A percentile compares a stretch with the other conserved stretches of the same genome.
Evolutionary conservation across 1,140 invertebrate species (phyloP).

Genomic region (Cotesia typhae): DNA sequence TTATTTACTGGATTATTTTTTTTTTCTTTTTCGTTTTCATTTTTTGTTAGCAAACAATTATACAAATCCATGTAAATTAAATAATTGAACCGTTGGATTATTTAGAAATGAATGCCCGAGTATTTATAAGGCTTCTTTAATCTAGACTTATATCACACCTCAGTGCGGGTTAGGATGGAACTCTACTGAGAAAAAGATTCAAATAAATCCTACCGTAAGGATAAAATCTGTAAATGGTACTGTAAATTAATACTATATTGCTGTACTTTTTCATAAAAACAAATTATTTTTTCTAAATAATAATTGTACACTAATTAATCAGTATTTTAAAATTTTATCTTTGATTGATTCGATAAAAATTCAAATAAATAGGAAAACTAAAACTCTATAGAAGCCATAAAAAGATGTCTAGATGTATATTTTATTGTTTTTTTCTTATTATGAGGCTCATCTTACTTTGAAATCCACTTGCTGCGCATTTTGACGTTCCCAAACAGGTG

Average conservation of each 20-base stretch:
- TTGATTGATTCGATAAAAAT: too few relatives aligned
- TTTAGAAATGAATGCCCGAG: constrained; percentile 43
- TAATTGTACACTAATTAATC: too few relatives aligned
- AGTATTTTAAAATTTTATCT: too few relatives aligned
- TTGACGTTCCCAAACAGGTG: constrained; percentile 15
- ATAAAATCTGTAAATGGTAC: neutral
- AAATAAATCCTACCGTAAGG: too few relatives aligned
- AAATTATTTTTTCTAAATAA: neutral
- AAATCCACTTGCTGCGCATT: constrained; percentile 45
- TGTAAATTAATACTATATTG: neutral
- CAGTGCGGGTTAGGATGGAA: constrained; percentile 44
- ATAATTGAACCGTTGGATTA: constrained; percentile 14
- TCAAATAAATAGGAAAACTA: too few relatives aligned
- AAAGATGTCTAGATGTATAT: too few relatives aligned
- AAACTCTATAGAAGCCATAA: too few relatives aligned
- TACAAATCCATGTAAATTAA: constrained; percentile 12
- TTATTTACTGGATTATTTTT: neutral
- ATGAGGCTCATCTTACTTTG: constrained; percentile 48
- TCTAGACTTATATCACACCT: constrained; percentile 49
- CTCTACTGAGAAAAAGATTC: constrained; percentile 38
- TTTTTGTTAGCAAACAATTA: neutral
- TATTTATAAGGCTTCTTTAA: constrained; percentile 59
- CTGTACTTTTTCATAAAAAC: neutral
- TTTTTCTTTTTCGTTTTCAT: constrained; percentile 22
- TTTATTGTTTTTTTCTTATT: neutral